Base-by-base conservation (phyloP, 2,113 vertebrate species). In the Ceyx margarethae region DNA sequence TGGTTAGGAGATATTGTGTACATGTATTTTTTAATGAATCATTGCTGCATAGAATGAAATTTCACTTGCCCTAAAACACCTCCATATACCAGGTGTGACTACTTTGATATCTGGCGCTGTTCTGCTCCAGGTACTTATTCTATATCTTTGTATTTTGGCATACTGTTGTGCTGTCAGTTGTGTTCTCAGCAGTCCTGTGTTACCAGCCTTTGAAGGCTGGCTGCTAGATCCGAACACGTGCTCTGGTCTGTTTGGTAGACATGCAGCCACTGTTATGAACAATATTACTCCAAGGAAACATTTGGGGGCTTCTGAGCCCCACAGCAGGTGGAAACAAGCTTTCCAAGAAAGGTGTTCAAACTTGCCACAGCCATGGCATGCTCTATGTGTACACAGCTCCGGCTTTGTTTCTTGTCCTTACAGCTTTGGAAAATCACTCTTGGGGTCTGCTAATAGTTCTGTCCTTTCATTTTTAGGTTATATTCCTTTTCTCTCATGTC, bases 241-340 rank as follows among this genome's bases (percentile, higher is more conserved):
- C 26, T 15, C n/a, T 6, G 5, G n/a, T 45, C 54, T 65, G 11
- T 37, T 46, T 6, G 3, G 60, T 20, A 16, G 45, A 5, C 7
- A 3, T 1, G 31, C n/a, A 77, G 40, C 1, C 2, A 12, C 8
- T 61, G 28, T 3, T 33, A 10, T 8, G 33, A 64, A 1, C 26
- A 12, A 11, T 2, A 5, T 50, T 35, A 19, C 51, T 33, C 6
- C 9, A 43, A 81, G 43, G 21, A 71, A 71, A 43, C 5, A 1
- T 60, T 19, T n/a, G 13, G 22, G 19, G 22, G 25, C 51, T 94
- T 11, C 45, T 67, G 48, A 31, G 20, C 23, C 42, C 51, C 28
- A 0, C 13, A 4, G 20, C 1, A 11, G 15, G 5, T 73, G 29
- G 25, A 40, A 85, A 57, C 3, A 11, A 57, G 5, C 10, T 64